phyloP scores from a whole-genome alignment of 2,797 vertebrate species.

The Phrynocephalus forsythii region DNA sequence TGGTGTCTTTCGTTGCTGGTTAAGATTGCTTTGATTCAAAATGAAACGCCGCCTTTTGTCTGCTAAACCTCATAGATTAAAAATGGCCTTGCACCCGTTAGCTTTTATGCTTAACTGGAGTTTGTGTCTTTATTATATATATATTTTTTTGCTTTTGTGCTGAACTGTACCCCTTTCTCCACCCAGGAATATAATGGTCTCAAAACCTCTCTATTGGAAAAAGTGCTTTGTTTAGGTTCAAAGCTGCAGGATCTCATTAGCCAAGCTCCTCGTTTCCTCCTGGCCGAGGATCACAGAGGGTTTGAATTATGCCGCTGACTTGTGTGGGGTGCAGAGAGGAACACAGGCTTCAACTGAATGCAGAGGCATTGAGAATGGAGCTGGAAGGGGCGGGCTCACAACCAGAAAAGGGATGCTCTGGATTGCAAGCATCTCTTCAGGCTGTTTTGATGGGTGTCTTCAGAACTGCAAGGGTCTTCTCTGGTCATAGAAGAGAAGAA shows the following conservation, averaged over 20 bases:
- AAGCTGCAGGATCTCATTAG: constrained; percentile 18
- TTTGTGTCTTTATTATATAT: constrained; percentile 1
- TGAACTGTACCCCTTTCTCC: neutral
- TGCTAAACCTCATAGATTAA: neutral
- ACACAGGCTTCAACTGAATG: constrained; percentile 9
- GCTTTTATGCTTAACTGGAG: constrained; percentile 25
- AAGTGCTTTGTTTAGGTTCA: constrained; percentile 25
- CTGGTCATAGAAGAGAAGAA: neutral
- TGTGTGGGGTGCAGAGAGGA: constrained; percentile 42
- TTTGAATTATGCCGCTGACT: neutral
- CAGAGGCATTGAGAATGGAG: neutral
- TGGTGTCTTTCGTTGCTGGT: constrained; percentile 3
- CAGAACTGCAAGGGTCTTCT: neutral
- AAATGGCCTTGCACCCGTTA: neutral
- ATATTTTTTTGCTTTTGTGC: constrained; percentile 1
- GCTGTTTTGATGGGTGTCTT: neutral
- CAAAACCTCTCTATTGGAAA: constrained; percentile 22
- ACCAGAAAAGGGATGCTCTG: neutral
- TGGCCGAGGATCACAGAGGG: neutral
- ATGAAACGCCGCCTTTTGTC: neutral
- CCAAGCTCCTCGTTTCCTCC: constrained; percentile 10
- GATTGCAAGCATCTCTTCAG: neutral
- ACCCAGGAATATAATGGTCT: neutral
- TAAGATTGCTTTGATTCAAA: neutral
- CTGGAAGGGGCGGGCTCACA: neutral